Evolutionary conservation across 2,888 invertebrate genomes (phyloP).

Genomic region (Amblyteles armatorius): DNA sequence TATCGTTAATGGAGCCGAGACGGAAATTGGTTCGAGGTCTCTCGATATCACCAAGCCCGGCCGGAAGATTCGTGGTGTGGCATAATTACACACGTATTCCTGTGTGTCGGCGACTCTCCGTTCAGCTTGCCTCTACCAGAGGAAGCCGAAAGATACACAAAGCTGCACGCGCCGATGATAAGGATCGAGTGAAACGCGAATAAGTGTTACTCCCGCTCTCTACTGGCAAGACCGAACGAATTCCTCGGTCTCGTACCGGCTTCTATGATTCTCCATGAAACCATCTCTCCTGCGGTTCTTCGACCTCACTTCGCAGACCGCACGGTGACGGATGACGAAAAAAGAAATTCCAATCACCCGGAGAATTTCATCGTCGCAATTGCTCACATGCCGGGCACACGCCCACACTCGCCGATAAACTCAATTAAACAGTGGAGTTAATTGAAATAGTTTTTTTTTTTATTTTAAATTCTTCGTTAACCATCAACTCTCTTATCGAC

Average conservation of each 20-base stretch:
- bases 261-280: conserved; percentile 22
- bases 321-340: conserved; percentile 2
- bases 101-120: background rate
- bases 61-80: conserved; percentile 29
- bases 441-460: conserved; percentile 75
- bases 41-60: conserved; percentile 52
- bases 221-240: conserved; percentile 40
- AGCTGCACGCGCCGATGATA: conserved; percentile 26
- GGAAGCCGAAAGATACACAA: conserved; percentile 36
- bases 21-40: conserved; percentile 71
- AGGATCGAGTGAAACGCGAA: conserved; percentile 66
- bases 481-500: background rate
- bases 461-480: background rate
- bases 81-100: conserved; percentile 21
- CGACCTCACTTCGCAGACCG: conserved; percentile 37
- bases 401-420: conserved; percentile 75
- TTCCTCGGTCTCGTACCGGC: conserved; percentile 43
- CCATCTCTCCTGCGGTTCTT: conserved; percentile 30
- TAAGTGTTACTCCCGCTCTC: conserved; percentile 58
- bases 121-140: background rate
- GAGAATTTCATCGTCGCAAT: conserved; percentile 69
- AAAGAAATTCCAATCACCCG: conserved; percentile 49
- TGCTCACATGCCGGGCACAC: conserved; percentile 47
- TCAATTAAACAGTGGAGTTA: conserved; percentile 81
- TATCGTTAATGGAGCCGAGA: conserved; percentile 74